phyloP scores from a whole-genome alignment of 2,888 invertebrate genomes.

The Therioaphis trifolii region DNA sequence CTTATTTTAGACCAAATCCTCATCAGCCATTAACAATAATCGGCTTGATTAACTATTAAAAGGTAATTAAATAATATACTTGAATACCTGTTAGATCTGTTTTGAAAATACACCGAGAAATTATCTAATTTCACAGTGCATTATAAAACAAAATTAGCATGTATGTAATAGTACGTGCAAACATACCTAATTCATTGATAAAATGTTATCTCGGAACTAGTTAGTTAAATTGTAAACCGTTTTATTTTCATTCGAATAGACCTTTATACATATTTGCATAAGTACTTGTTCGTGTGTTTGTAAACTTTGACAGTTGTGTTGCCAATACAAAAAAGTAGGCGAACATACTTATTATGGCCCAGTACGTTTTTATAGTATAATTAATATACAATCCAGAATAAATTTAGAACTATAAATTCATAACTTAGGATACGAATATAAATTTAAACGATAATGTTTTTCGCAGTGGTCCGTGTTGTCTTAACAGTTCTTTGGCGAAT shows the following conservation, averaged over 20 bases:
- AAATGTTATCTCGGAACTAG: not conserved
- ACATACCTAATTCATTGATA: not conserved
- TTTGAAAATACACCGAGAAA: not conserved
- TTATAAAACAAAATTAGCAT: slow-evolving; percentile 29
- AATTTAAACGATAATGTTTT: slow-evolving; percentile 14
- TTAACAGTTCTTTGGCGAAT: not conserved
- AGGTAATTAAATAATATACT: too few relatives aligned
- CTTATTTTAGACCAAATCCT: too few relatives aligned
- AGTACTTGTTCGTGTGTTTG: slow-evolving; percentile 23
- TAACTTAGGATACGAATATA: not conserved
- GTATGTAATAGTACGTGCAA: not conserved
- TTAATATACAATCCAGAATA: not conserved
- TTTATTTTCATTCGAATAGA: slow-evolving; percentile 5
- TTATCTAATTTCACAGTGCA: slow-evolving; percentile 1
- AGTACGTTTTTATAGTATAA: not conserved
- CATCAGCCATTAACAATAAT: too few relatives aligned
- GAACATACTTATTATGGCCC: not conserved
- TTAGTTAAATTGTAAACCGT: slow-evolving; percentile 3
- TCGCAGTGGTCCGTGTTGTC: not conserved
- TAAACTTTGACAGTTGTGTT: slow-evolving; percentile 3
- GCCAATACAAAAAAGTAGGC: not conserved
- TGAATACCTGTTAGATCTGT: too few relatives aligned
- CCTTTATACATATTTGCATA: not conserved
- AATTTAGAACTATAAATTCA: too few relatives aligned
- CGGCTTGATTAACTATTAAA: too few relatives aligned